Evolutionary conservation across 1,140 invertebrate genomes (phyloP), one percentile per base, ranked within the genome.

Genomic region (Zophobas morio): DNA sequence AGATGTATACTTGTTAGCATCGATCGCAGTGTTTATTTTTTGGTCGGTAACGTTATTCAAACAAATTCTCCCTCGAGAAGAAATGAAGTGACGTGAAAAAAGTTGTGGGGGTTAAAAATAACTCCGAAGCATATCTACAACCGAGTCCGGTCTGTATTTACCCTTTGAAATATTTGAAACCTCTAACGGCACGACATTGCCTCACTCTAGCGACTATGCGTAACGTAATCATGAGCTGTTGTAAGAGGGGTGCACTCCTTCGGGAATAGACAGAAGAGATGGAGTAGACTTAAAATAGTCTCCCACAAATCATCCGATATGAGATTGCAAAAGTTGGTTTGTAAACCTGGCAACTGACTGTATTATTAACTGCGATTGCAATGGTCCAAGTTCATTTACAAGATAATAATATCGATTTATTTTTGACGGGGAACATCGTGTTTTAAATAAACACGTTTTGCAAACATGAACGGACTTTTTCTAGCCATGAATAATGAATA

Each of bases 141-240:
- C 20, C 20, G 20, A 20, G 42, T 46, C 42, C 42, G 42, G 42
- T 20, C 3, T 46, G 42, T 46, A 46, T 46, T 46, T 46, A 46
- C 42, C 42, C 42, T 51, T 51, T 51, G 49, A 20, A 51, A 51
- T 51, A 51, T 51, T 51, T 51, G 49, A 51, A 51, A 2, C n/a
- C 49, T 51, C 49, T 20, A 51, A 51, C n/a, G 49, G 49, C n/a
- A 20, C n/a, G 3, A 51, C n/a, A 2, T 51, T 5, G 49, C 49
- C n/a, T 4, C 49, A 51, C 49, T 51, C 49, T 51, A 51, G 3
- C 49, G n/a, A 20, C 49, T 51, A 51, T 51, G 49, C 49, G 49
- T 51, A 51, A 51, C 49, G 49, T 51, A 51, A 51, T 51, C 49
- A 51, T 51, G 49, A 51, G 49, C 49, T 51, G 49, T 51, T 51